Evolutionary conservation across 2,113 vertebrate genomes (phyloP).

Genomic region (Mormyrus iriodes): DNA sequence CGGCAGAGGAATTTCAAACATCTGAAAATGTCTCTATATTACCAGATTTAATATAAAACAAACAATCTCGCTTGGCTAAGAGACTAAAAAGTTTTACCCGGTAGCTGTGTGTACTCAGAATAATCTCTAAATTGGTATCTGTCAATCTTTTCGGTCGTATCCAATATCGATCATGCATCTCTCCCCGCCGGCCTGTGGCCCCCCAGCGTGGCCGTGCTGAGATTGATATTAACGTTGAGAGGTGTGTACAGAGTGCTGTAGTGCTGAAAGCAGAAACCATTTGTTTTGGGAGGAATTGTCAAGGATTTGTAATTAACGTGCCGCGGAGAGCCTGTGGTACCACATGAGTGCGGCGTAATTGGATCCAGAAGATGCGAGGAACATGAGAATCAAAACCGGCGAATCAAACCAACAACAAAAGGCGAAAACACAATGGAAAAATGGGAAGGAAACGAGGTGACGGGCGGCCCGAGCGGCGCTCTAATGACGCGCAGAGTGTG

Average conservation of each 20-base stretch:
- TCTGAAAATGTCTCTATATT: conserved; percentile 37
- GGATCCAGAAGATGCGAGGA: background rate
- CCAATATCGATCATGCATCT: conserved; percentile 1
- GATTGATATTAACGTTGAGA: background rate
- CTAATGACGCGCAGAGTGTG: conserved; percentile 7
- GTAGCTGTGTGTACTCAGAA: conserved; percentile 22
- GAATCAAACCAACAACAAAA: conserved; percentile 4
- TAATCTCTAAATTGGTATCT: conserved; percentile 26
- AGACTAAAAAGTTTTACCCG: conserved; percentile 8
- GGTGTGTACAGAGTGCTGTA: background rate
- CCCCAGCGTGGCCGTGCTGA: background rate
- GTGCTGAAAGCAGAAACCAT: background rate
- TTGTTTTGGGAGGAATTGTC: conserved; percentile 10
- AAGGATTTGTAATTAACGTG: background rate
- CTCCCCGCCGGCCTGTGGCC: background rate
- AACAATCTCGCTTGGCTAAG: conserved; percentile 23
- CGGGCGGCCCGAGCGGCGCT: background rate
- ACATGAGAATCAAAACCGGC: background rate
- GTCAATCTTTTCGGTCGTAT: conserved; percentile 23
- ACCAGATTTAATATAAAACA: conserved; percentile 26
- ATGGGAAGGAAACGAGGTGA: background rate
- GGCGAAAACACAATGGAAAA: conserved; percentile 9
- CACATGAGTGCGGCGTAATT: background rate
- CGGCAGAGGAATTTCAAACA: conserved; percentile 28
- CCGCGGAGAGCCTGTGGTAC: background rate